Base-by-base conservation (phyloP, 2,888 invertebrate genomes). In the Neocrepidodera transversa region DNA sequence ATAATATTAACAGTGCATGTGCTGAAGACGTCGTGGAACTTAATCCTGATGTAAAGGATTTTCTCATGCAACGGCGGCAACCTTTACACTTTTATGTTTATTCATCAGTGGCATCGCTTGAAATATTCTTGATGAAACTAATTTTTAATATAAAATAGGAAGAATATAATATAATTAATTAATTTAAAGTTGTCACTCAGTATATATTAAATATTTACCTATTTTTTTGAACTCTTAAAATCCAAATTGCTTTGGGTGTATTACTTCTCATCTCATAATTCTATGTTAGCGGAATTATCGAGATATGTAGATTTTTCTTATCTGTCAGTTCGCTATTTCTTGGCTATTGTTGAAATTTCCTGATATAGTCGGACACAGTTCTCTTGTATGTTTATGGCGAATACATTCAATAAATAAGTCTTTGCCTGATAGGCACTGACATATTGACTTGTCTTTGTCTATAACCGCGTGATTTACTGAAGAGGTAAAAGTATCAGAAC, bases 371-470 rank as follows among this genome's bases (percentile, higher is more conserved):
- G 50, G 62, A 62, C 65, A 60, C 38, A 62, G 63, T 66, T 66
- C 62, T 61, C 65, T 62, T 66, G 67, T 67, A 63, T 62, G 61
- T 62, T 60, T 62, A 60, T 36, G 60, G 51, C 62, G 63, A 61
- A 64, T 64, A 63, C 61, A 66, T 63, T 64, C 64, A 67, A 68
- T 68, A 68, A 68, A 68, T 67, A 67, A 68, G 65, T 66, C 65
- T 63, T 50, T 57, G 54, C 56, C 51, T 66, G 68, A 67, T 60
- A 63, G 67, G 60, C 59, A 60, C 60, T 64, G 67, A 67, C 67
- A 64, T 67, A 68, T 67, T 68, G 67, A 68, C 63, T 67, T 67
- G 68, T 68, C 68, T 67, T 63, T 67, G 67, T 67, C 63, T 60
- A 35, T 56, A 65, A 56, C 64, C 64, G 64, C 65, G 66, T 67